Evolutionary conservation across 2,113 vertebrate species (phyloP).

Genomic region (Corythoichthys intestinalis): DNA sequence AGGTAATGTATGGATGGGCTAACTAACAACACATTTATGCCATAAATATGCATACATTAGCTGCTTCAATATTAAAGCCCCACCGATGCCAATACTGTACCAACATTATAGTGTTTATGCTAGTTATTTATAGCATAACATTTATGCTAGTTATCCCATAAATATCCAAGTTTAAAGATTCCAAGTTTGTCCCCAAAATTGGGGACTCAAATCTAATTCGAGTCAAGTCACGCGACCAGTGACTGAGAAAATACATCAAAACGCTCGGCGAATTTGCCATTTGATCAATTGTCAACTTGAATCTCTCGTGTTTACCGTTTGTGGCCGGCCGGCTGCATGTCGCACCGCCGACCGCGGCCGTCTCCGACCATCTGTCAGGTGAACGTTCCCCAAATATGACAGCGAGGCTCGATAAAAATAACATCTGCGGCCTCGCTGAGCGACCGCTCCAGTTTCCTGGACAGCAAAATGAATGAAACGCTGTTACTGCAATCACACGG

Average conservation of each 20-base stretch:
- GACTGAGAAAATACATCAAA: neutral
- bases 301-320: neutral
- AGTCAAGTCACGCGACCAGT: no score
- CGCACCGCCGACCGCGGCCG: neutral
- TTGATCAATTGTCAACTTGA: neutral
- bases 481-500: neutral
- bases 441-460: slow-evolving; percentile 1
- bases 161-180: no score
- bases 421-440: slow-evolving; percentile 3
- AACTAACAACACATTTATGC: no score
- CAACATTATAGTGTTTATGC: no score
- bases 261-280: neutral
- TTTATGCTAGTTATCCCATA: no score
- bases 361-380: slow-evolving; percentile 7
- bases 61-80: no score
- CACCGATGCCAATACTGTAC: no score
- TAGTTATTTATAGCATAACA: no score
- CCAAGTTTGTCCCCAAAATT: no score
- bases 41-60: no score
- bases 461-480: slow-evolving; percentile 16
- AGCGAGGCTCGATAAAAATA: slow-evolving; percentile 9
- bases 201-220: no score
- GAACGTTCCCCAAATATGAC: slow-evolving; percentile 9
- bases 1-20: no score
- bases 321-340: neutral